Percentiles rank a stretch among this genome's conserved stretches.
Conservation (phyloP, 2,797 vertebrate species). For the Gallinago nigripennis region DNA sequence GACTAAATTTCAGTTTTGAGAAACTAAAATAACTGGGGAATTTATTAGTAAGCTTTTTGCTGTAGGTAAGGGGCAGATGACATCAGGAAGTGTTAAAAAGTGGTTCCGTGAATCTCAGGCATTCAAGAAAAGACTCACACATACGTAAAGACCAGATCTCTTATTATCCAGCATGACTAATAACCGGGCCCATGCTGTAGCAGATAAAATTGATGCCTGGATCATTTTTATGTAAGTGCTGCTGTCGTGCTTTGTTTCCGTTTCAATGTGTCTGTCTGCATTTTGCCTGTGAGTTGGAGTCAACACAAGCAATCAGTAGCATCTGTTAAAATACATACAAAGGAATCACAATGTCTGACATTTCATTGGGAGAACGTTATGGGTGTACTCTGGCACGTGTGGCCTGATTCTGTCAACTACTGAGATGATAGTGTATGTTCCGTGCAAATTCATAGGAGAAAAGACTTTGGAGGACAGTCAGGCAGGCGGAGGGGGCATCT, state of each 20-base stretch:
- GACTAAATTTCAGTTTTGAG: background rate
- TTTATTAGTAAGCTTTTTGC: background rate
- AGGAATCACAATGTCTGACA: background rate
- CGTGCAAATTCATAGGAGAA: background rate
- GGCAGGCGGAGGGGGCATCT: background rate
- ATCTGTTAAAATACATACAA: slow-evolving; percentile 23
- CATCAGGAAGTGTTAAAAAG: background rate
- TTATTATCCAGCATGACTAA: slow-evolving; percentile 16
- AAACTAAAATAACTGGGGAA: background rate
- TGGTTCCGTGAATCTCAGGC: background rate
- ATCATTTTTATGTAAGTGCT: slow-evolving; percentile 29
- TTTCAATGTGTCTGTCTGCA: slow-evolving; percentile 44
- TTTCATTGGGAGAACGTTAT: background rate
- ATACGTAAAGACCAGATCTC: background rate
- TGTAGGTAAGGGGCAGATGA: background rate
- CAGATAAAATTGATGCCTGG: slow-evolving; percentile 42
- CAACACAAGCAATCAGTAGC: background rate
- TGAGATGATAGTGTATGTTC: background rate
- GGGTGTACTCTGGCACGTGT: background rate
- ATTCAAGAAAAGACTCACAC: background rate
- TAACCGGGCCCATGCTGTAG: background rate
- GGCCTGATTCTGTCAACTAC: background rate
- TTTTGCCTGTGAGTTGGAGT: slow-evolving; percentile 22
- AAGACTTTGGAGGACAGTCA: background rate
- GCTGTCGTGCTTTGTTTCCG: slow-evolving; percentile 30